Evolutionary conservation across 2,888 invertebrate species (phyloP).

Genomic region (Bombyx huttoni): DNA sequence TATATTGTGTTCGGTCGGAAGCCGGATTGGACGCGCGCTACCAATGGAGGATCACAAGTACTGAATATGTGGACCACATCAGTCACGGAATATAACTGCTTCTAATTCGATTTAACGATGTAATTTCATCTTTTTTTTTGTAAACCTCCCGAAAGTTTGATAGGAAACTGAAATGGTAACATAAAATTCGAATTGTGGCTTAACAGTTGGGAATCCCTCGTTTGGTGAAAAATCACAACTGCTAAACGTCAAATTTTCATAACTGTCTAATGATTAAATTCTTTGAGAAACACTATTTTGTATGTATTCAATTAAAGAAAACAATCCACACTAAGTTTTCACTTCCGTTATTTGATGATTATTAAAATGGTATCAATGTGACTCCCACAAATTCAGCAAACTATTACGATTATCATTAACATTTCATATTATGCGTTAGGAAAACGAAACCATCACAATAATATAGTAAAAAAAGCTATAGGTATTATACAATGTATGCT

Average conservation of each 20-base stretch:
- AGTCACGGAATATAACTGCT: conserved; percentile 53
- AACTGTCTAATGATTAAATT: conserved; percentile 59
- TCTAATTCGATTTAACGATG: conserved; percentile 52
- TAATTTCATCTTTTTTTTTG: conserved; percentile 39
- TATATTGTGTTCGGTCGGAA: conserved; percentile 32
- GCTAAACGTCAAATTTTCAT: conserved; percentile 40
- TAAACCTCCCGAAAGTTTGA: conserved; percentile 71
- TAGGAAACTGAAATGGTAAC: conserved; percentile 62
- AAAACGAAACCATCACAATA: conserved; percentile 69
- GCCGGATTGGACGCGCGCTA: conserved; percentile 35
- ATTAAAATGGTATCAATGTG: conserved; percentile 51
- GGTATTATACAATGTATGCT: conserved; percentile 12
- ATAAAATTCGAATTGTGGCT: conserved; percentile 27
- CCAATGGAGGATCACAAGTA: conserved; percentile 51
- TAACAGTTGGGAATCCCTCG: conserved; percentile 19
- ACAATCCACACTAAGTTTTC: conserved; percentile 50
- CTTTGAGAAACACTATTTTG: conserved; percentile 29
- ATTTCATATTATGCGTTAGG: conserved; percentile 63
- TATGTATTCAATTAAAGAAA: conserved; percentile 20
- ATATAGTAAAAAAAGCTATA: conserved; percentile 65
- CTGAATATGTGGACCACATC: conserved; percentile 40
- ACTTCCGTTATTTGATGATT: conserved; percentile 44
- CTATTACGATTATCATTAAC: conserved; percentile 59
- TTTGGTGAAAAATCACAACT: conserved; percentile 18
- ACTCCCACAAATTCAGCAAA: conserved; percentile 52